A percentile compares a stretch with the other conserved stretches of the same genome.
These are phyloP conservation scores for Hippoglossus hippoglossus DNA, from an alignment of 2,797 vertebrate species.

Conservation along the genomic window DNA sequence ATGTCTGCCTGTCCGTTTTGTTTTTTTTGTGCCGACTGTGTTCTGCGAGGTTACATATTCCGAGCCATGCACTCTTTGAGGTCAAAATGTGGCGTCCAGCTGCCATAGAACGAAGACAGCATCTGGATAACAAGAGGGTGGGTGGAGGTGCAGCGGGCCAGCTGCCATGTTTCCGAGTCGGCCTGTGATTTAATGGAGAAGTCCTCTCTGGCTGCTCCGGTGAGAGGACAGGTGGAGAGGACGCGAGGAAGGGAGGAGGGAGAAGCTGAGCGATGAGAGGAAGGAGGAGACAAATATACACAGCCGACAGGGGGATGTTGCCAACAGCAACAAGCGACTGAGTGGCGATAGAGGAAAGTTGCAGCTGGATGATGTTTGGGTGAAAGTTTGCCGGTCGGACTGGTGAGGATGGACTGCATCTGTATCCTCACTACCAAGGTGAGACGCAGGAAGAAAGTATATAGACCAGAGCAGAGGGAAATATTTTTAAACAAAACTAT, in stretches of 20 bases:
- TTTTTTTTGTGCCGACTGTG: conserved; percentile 11
- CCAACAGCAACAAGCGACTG: conserved; percentile 46
- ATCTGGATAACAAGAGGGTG: conserved; percentile 64
- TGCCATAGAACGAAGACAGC: conserved; percentile 65
- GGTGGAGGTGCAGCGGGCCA: conserved; percentile 46
- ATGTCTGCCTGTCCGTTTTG: neutral
- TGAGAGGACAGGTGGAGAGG: conserved; percentile 65
- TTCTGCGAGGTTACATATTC: conserved; percentile 41
- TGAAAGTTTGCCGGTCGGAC: conserved; percentile 63
- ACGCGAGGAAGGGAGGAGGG: conserved; percentile 46
- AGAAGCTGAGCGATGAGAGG: conserved; percentile 50
- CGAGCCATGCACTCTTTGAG: conserved; percentile 50
- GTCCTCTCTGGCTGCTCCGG: conserved; percentile 41
- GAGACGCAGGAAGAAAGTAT: conserved; percentile 49
- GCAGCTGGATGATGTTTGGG: conserved; percentile 44
- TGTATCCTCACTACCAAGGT: conserved; percentile 85
- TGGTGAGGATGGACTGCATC: conserved; percentile 82
- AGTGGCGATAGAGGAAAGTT: conserved; percentile 47
- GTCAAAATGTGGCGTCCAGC: conserved; percentile 69
- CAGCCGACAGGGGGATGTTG: conserved; percentile 34
- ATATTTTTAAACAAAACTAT: neutral
- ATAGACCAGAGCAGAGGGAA: neutral
- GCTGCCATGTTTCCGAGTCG: conserved; percentile 47
- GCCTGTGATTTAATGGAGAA: conserved; percentile 49
- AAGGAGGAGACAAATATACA: conserved; percentile 38